Evolutionary conservation across 2,113 vertebrate genomes (phyloP), one percentile per base, ranked within the genome.

Genomic region (Eulemur rufifrons): DNA sequence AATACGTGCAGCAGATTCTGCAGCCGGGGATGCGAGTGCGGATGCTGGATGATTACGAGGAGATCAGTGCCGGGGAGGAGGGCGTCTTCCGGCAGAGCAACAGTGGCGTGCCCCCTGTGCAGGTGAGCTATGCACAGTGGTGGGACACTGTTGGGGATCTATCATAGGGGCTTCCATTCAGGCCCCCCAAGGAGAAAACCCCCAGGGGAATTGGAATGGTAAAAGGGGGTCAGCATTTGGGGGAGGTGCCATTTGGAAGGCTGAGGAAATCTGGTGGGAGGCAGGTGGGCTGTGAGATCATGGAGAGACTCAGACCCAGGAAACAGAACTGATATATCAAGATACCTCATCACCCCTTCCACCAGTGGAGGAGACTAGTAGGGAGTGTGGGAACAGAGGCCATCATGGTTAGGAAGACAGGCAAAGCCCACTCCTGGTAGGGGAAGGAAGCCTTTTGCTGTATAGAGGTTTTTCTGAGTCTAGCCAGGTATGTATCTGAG

Each of bases 21-120:
- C 98, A 97, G 97, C 98, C 97, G 0, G 99, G 99, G 83, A 99
- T 99, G 99, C 89, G 97, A n/a, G 99, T 99, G 66, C 99, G 99
- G 71, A 99, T 99, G 99, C 98, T 99, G 92, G 99, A 99, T 97
- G 99, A 99, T 98, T 99, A 99, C 0, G 99, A 99, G 96, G 99
- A 99, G 97, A 99, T 99, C 98, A 99, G 98, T 87, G 97, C 98
- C 0, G 99, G 99, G 0, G 99, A 99, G 0, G 99, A 99, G 86
- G 99, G 99, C 1, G 99, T 99, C 32, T 99, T 99, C 94, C 98
- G 98, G n/a, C 99, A 99, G 98, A 99, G 99, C 98, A 99, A 99
- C 21, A 99, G 99, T 0, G 99, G 99, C 4, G 99, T 98, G 0
- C 99, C 99, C 0, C 99, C 99, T 0, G 99, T 99, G 23, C 99